phyloP scores from a whole-genome alignment of 2,113 vertebrate genomes.

The Rhinopomastus cyanomelas region DNA sequence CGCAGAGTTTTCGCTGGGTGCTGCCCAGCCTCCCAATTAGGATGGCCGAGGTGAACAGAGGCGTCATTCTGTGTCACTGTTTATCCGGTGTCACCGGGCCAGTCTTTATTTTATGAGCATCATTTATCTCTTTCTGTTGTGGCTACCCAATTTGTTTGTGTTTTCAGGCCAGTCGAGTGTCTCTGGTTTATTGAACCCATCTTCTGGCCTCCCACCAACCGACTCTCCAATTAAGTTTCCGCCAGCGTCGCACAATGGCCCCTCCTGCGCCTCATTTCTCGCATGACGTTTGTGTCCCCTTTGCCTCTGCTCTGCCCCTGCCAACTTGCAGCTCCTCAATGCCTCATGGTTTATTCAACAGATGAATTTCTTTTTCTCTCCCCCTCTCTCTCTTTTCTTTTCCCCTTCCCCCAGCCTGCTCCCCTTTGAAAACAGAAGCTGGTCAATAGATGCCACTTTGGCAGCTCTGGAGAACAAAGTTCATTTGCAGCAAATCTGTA shows the following conservation, averaged over 20 bases:
- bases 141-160: constrained; percentile 52
- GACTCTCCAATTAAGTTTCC: constrained; percentile 29
- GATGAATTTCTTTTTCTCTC: constrained; percentile 3
- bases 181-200: not conserved
- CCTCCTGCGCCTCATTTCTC: not conserved
- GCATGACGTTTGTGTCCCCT: not conserved
- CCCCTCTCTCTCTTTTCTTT: not conserved
- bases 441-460: not conserved
- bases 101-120: constrained; percentile 37
- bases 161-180: not conserved
- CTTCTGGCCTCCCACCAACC: constrained; percentile 49
- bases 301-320: not conserved
- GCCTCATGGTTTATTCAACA: constrained; percentile 70
- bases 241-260: constrained; percentile 5
- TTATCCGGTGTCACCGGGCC: constrained; percentile 37
- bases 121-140: constrained; percentile 37
- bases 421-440: not conserved
- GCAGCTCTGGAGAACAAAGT: constrained; percentile 10
- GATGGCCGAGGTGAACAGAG: constrained; percentile 19
- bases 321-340: not conserved
- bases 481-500: not conserved
- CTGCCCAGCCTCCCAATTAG: constrained; percentile 66
- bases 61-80: constrained; percentile 29
- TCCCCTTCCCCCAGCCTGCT: not conserved
- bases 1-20: not conserved